Conservation (phyloP, 2,888 invertebrate genomes). For the Lasius fuliginosus region DNA sequence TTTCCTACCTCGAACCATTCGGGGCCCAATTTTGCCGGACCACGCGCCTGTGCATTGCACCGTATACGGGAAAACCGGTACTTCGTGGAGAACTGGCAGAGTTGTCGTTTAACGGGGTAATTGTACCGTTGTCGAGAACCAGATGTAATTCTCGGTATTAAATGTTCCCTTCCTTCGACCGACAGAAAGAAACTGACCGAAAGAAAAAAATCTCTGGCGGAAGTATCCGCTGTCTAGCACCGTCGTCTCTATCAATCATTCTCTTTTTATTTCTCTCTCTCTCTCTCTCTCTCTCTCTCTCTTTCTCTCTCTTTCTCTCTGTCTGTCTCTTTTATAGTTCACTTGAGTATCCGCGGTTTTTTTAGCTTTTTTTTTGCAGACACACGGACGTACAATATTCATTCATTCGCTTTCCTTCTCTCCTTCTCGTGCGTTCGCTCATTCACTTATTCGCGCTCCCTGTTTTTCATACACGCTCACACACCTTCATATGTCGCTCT, state of each 20-base stretch:
- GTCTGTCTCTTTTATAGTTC: not conserved
- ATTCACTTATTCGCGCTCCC: not conserved
- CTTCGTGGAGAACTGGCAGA: conserved; percentile 66
- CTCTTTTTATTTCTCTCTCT: conserved; percentile 23
- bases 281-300: not conserved
- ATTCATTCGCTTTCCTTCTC: conserved; percentile 16
- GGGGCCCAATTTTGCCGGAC: conserved; percentile 14
- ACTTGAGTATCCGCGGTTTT: not conserved
- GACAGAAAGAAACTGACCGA: conserved; percentile 44
- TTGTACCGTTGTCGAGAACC: conserved; percentile 75
- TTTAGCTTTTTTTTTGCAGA: not conserved
- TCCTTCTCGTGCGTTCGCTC: conserved; percentile 3
- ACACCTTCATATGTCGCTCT: not conserved
- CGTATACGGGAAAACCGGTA: conserved; percentile 40
- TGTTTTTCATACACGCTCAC: not conserved
- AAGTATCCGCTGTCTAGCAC: conserved; percentile 55
- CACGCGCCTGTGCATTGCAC: not conserved
- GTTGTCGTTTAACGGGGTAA: conserved; percentile 69
- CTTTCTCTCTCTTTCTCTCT: not conserved
- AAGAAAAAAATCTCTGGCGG: conserved; percentile 65
- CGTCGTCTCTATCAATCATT: conserved; percentile 31
- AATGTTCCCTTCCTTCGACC: conserved; percentile 59
- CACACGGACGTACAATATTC: not conserved
- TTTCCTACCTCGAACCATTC: not conserved
- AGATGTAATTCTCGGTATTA: conserved; percentile 68